phyloP scores from a whole-genome alignment of 2,113 vertebrate species.

The Mustela lutreola region DNA sequence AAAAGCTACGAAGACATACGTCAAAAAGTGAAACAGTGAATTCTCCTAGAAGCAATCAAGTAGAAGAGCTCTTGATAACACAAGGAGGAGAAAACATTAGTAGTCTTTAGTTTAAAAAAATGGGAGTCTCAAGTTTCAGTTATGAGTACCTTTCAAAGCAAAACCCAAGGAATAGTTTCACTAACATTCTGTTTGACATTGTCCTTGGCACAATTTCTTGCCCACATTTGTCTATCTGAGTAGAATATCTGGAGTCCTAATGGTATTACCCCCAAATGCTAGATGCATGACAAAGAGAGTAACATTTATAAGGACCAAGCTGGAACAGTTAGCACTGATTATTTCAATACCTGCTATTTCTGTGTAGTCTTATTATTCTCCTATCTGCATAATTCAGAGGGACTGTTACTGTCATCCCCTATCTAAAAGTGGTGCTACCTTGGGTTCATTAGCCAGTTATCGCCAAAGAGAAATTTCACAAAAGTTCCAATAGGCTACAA shows the following conservation, averaged over 20 bases:
- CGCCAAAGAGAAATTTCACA: neutral
- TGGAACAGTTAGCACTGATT: neutral
- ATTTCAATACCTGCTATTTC: neutral
- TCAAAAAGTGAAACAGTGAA: neutral
- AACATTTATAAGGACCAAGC: neutral
- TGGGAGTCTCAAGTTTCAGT: neutral
- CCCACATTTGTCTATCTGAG: neutral
- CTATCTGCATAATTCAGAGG: neutral
- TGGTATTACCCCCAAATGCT: neutral
- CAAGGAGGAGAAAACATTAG: neutral
- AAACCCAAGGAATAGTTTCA: neutral
- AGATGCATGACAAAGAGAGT: neutral
- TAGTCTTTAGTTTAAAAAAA: neutral
- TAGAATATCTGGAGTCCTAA: neutral
- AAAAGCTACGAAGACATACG: neutral
- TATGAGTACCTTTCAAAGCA: constrained; percentile 14
- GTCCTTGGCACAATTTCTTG: neutral
- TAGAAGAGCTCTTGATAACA: constrained; percentile 22
- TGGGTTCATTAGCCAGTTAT: neutral
- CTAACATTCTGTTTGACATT: neutral
- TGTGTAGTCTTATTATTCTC: neutral
- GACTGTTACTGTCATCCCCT: neutral
- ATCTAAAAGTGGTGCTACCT: neutral
- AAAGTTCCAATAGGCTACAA: neutral
- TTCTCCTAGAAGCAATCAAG: neutral